Base-by-base conservation (phyloP, 2,888 invertebrate species). In the Trissoscelio sp. region DNA sequence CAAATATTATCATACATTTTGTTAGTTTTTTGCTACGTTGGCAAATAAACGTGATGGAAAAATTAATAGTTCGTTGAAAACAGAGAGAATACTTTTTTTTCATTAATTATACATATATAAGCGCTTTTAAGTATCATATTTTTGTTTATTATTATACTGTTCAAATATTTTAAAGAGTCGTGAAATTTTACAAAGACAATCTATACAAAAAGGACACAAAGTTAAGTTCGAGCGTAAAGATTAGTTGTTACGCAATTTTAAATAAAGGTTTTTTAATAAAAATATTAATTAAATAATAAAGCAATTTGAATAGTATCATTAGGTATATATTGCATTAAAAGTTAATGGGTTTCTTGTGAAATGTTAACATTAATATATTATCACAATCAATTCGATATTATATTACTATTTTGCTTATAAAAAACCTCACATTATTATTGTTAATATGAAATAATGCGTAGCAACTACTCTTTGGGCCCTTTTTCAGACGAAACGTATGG, bases 51-150 rank as follows among this genome's bases (percentile, higher is more conserved):
- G 34, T 48, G 66, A 55, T 77, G 67, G 72, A 79, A 77, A 79
- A 79, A 81, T 78, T 64, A 78, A 70, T 78, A 82, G 67, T 77
- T 79, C 66, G 48, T 82, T 79, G 67, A 77, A 79, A 82, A 79
- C 81, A 77, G 78, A 78, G 69, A 78, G 77, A 82, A 82, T 79
- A 79, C 79, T 82, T 82, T 79, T 73, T 62, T 72, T 66, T 75
- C 69, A 44, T 62, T 64, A 82, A 82, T 79, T 60, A 73, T 77
- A 79, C 79, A 82, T 70, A 44, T 75, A 66, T 72, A 79, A 82
- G 72, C 82, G 77, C 67, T 69, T 81, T 82, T 82, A 82, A 82
- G 82, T 82, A 82, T 82, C 82, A 77, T 82, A 77, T 69, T 77
- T 77, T 80, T 72, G 64, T 75, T 80, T 72, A 70, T 77, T 81